Evolutionary conservation across 1,140 invertebrate genomes (phyloP).

Genomic region (Saccostrea glomerata): DNA sequence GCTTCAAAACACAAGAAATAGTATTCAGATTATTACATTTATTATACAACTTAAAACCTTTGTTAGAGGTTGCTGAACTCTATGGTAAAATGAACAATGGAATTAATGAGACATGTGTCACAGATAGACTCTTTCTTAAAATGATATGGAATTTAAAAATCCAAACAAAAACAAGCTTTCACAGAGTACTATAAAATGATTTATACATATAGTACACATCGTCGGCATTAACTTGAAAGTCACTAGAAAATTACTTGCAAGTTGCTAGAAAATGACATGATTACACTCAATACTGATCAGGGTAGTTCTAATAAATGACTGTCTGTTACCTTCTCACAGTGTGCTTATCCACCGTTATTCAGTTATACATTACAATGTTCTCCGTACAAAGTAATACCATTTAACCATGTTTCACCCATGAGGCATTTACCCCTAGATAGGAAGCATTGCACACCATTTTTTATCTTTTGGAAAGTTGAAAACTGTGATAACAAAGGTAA

Average conservation of each 20-base stretch:
- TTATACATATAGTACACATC: slow-evolving; percentile 23
- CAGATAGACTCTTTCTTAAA: slow-evolving; percentile 22
- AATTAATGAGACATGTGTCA: slow-evolving; percentile 25
- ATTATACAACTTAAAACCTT: slow-evolving; percentile 38
- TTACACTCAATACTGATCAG: slow-evolving; percentile 32
- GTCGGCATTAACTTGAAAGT: slow-evolving; percentile 24
- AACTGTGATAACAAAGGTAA: no score
- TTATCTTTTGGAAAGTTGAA: no score
- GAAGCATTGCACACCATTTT: no score
- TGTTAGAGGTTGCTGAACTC: slow-evolving; percentile 31
- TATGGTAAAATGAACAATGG: slow-evolving; percentile 38
- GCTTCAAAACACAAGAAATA: not conserved
- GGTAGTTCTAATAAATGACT: slow-evolving; percentile 24
- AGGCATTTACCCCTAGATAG: not conserved
- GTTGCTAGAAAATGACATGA: slow-evolving; percentile 21
- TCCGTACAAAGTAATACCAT: not conserved
- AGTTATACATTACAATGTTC: slow-evolving; percentile 16
- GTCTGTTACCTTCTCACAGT: not conserved
- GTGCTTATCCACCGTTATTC: not conserved
- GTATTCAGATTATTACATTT: slow-evolving; percentile 26
- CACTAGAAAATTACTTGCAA: slow-evolving; percentile 12
- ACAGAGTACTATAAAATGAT: slow-evolving; percentile 31
- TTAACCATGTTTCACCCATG: not conserved
- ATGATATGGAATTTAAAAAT: slow-evolving; percentile 39
- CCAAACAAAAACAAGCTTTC: slow-evolving; percentile 33